These are phyloP conservation scores for Xiphophorus hellerii DNA, from an alignment of 2,113 vertebrate genomes.

Conservation along the genomic window DNA sequence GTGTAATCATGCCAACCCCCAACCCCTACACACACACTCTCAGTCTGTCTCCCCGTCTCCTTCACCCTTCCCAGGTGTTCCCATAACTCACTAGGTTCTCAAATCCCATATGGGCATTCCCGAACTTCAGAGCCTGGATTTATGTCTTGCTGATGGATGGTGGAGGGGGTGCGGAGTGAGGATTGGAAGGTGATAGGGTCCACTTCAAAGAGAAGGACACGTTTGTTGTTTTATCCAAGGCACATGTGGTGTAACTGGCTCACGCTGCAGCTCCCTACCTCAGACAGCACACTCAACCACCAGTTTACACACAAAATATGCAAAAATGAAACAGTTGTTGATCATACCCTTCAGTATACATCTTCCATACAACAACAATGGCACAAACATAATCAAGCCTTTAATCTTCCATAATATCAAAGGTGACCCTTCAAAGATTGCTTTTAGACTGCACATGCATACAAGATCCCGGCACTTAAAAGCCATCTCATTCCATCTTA, in stretches of 20 bases:
- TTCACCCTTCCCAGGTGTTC: slow-evolving; percentile 69
- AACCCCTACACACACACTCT: neutral
- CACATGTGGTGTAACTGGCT: slow-evolving; percentile 24
- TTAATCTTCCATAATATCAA: slow-evolving; percentile 60
- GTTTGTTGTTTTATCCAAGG: slow-evolving; percentile 64
- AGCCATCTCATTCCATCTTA: slow-evolving; percentile 15
- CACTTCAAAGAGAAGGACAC: slow-evolving; percentile 76
- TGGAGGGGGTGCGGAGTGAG: slow-evolving; percentile 4
- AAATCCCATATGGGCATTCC: slow-evolving; percentile 71
- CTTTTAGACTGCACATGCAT: slow-evolving; percentile 34
- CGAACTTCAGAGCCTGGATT: slow-evolving; percentile 74
- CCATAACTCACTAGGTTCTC: slow-evolving; percentile 71
- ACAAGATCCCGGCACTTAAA: slow-evolving; percentile 49
- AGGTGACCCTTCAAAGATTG: slow-evolving; percentile 65
- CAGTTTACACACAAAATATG: slow-evolving; percentile 14
- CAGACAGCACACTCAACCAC: slow-evolving; percentile 54
- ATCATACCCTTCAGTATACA: slow-evolving; percentile 19
- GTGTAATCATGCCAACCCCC: slow-evolving; percentile 32
- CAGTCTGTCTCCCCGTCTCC: neutral
- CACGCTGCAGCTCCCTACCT: slow-evolving; percentile 21
- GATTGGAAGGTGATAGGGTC: slow-evolving; percentile 37
- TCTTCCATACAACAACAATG: slow-evolving; percentile 5
- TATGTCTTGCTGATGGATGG: slow-evolving; percentile 71
- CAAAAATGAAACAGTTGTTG: slow-evolving; percentile 3
- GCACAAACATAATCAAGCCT: slow-evolving; percentile 28